Conservation (phyloP, 2,113 vertebrate species). For the Trematomus loennbergii region DNA sequence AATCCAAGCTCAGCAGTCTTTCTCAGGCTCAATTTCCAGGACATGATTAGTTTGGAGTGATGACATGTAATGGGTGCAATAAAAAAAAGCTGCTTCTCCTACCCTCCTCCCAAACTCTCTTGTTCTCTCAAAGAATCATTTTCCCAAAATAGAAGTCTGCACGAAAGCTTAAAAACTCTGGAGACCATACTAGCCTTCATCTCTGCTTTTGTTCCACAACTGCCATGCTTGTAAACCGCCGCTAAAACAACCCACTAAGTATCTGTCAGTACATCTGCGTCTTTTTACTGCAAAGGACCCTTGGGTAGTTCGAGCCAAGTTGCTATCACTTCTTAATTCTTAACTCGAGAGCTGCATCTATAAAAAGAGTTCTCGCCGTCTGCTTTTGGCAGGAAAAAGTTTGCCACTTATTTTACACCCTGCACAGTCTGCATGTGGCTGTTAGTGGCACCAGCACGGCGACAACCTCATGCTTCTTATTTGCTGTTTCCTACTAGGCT, state of each 20-base stretch:
- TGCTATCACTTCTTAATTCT: conserved; percentile 44
- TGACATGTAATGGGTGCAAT: conserved; percentile 75
- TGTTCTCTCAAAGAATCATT: conserved; percentile 46
- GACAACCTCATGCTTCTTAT: conserved; percentile 10
- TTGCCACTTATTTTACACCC: conserved; percentile 30
- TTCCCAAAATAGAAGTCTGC: conserved; percentile 56
- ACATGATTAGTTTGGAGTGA: conserved; percentile 82
- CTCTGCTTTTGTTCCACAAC: conserved; percentile 57
- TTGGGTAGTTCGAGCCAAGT: conserved; percentile 32
- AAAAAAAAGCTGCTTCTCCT: conserved; percentile 47
- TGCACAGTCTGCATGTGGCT: conserved; percentile 13
- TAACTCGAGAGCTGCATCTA: conserved; percentile 8
- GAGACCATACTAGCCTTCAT: conserved; percentile 45
- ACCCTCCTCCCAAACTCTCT: conserved; percentile 16
- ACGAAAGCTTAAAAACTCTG: conserved; percentile 53
- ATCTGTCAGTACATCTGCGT: conserved; percentile 55
- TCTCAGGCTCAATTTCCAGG: conserved; percentile 78
- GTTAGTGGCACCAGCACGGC: conserved; percentile 17
- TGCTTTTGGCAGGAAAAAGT: conserved; percentile 31
- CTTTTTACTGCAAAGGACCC: conserved; percentile 40
- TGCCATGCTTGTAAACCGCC: conserved; percentile 49
- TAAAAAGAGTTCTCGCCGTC: conserved; percentile 20
- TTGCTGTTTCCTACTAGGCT: conserved; percentile 10
- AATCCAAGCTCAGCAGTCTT: conserved; percentile 79
- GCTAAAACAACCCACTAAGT: conserved; percentile 58